Conservation (phyloP, 1,140 invertebrate species). For the Mercenaria mercenaria region DNA sequence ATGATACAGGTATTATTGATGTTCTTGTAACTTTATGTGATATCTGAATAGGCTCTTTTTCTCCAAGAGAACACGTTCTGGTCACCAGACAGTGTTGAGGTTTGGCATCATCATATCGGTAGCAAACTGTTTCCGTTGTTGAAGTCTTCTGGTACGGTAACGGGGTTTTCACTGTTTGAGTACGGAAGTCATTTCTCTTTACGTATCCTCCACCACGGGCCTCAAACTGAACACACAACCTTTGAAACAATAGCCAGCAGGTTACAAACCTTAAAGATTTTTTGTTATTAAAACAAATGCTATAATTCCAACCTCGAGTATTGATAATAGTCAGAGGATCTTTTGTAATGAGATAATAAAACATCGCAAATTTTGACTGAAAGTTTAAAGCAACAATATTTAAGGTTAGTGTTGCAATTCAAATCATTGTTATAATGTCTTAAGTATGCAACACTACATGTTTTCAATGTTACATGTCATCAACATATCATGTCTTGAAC, state of each 20-base stretch:
- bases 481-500: no score
- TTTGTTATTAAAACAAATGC: no score
- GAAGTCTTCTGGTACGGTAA: background rate
- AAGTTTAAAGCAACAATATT: no score
- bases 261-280: no score
- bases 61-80: background rate
- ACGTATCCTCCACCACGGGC: conserved; percentile 36
- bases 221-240: conserved; percentile 39
- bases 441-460: no score
- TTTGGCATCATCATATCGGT: background rate
- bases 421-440: no score
- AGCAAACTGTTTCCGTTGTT: conserved; percentile 1
- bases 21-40: background rate
- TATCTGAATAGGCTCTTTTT: conserved; percentile 24
- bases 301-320: no score
- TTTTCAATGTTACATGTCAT: no score
- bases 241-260: background rate
- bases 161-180: background rate
- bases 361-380: no score
- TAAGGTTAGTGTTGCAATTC: no score
- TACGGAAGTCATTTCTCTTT: background rate
- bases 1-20: background rate
- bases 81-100: background rate
- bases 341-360: no score
- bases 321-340: no score